Evolutionary conservation across 2,888 invertebrate species (phyloP).

Genomic region (Netelia melanura): DNA sequence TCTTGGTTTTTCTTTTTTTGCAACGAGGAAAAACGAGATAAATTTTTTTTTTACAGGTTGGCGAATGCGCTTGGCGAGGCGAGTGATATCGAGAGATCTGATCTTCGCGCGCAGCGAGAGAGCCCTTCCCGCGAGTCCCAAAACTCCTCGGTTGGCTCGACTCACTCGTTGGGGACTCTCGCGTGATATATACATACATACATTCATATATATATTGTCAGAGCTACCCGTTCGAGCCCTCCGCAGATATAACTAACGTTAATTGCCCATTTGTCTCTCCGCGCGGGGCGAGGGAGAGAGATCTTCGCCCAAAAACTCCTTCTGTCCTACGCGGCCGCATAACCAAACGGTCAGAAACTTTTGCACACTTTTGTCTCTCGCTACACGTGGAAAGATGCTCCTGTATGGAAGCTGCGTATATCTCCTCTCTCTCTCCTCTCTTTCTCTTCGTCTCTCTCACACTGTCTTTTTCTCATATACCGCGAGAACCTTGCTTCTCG

Average conservation of each 20-base stretch:
- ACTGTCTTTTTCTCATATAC: not conserved
- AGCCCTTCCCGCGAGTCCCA: conserved; percentile 19
- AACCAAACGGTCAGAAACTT: conserved; percentile 55
- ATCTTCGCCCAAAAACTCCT: conserved; percentile 60
- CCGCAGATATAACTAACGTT: conserved; percentile 68
- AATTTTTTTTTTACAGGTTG: conserved; percentile 32
- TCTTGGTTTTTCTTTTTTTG: not conserved
- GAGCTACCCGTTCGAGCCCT: conserved; percentile 53
- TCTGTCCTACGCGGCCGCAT: conserved; percentile 66
- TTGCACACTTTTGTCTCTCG: conserved; percentile 36
- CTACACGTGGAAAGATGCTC: conserved; percentile 15
- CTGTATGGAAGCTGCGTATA: conserved; percentile 17
- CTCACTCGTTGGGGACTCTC: conserved; percentile 21
- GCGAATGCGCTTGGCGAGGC: conserved; percentile 24
- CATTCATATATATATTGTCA: conserved; percentile 1
- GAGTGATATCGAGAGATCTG: conserved; percentile 61
- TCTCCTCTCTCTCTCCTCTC: conserved; percentile 16
- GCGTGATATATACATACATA: not conserved
- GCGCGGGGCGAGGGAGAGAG: conserved; percentile 45
- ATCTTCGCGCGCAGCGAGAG: conserved; percentile 55
- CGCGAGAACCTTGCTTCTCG: conserved; percentile 21
- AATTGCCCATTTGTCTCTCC: conserved; percentile 69
- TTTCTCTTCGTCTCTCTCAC: conserved; percentile 10
- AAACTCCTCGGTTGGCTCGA: conserved; percentile 37
- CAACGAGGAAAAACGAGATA: conserved; percentile 37